Conservation (phyloP, 2,888 invertebrate species). For the Dolomedes plantarius region DNA sequence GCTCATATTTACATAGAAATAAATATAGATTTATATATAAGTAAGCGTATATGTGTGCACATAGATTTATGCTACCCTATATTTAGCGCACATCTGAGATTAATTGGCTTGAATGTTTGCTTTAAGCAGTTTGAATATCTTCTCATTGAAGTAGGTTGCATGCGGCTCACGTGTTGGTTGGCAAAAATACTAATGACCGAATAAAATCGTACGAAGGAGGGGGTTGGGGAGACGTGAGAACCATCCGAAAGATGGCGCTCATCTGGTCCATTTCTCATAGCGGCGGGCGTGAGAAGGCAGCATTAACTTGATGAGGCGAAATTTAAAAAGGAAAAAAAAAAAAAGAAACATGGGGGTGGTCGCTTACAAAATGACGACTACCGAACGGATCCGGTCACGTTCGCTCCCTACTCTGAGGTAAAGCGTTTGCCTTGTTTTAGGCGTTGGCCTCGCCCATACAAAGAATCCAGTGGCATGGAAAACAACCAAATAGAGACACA, state of each 20-base stretch:
- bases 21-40: no score
- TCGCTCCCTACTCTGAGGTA: neutral
- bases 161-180: constrained; percentile 7
- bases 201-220: constrained; percentile 1
- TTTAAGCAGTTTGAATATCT: constrained; percentile 8
- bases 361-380: constrained; percentile 64
- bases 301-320: constrained; percentile 49
- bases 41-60: neutral
- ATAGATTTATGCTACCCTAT: constrained; percentile 9
- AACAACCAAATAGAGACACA: constrained; percentile 12
- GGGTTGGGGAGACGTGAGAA: constrained; percentile 42
- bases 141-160: neutral
- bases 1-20: no score
- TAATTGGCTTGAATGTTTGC: constrained; percentile 16
- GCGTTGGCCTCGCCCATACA: constrained; percentile 12
- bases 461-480: constrained; percentile 6
- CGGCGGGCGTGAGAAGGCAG: constrained; percentile 51
- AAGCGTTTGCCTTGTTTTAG: constrained; percentile 3
- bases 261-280: constrained; percentile 61
- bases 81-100: constrained; percentile 7
- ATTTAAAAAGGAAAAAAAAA: constrained; percentile 31
- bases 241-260: constrained; percentile 37
- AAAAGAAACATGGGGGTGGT: constrained; percentile 35
- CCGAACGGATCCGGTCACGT: constrained; percentile 64
- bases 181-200: constrained; percentile 14